These are phyloP conservation scores for Euphydryas editha DNA, from an alignment of 2,888 invertebrate species.

Conservation along the genomic window DNA sequence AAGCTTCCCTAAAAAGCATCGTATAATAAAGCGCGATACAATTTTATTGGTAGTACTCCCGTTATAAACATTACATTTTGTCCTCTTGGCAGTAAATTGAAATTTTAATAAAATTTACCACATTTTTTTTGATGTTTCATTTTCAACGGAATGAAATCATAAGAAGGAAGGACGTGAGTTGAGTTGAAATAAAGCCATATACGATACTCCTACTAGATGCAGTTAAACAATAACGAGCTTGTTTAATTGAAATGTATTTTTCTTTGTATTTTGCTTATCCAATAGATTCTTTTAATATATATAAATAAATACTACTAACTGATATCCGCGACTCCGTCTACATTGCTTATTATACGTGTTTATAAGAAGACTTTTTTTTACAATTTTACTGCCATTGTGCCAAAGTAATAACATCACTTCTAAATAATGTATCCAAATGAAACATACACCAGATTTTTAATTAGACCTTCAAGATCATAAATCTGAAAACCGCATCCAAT, in stretches of 20 bases:
- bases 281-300: no score
- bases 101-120: background rate
- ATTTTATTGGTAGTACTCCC: constrained; percentile 38
- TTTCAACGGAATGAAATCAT: background rate
- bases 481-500: no score
- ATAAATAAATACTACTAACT: no score
- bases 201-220: background rate
- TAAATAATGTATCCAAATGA: no score
- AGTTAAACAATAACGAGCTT: background rate
- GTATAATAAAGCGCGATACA: constrained; percentile 33
- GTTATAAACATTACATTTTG: constrained; percentile 23
- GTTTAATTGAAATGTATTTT: background rate
- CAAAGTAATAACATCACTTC: no score
- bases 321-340: no score
- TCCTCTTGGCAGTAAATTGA: constrained; percentile 1
- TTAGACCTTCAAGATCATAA: no score
- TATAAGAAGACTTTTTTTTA: no score
- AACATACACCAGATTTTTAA: no score
- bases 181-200: background rate
- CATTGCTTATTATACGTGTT: no score
- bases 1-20: constrained; percentile 50
- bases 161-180: background rate
- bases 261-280: no score
- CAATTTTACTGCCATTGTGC: no score
- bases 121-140: background rate